These are phyloP conservation scores for Andrena bicolor DNA, from an alignment of 2,888 invertebrate species.

Conservation along the genomic window DNA sequence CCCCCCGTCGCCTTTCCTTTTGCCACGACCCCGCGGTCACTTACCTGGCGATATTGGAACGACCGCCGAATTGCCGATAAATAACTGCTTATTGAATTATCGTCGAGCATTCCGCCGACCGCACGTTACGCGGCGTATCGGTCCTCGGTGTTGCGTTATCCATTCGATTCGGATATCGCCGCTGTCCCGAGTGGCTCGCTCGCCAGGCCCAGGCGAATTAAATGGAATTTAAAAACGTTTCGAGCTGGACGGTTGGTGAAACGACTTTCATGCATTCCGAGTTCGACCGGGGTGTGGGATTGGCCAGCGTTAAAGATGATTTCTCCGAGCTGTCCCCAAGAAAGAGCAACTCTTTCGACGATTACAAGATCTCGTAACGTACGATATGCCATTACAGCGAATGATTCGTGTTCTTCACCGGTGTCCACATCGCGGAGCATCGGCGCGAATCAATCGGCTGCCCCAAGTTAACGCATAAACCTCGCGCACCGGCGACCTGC, in stretches of 20 bases:
- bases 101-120: constrained; percentile 50
- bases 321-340: constrained; percentile 21
- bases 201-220: constrained; percentile 25
- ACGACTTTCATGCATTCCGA: background rate
- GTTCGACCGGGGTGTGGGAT: background rate
- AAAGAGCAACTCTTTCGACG: background rate
- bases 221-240: constrained; percentile 32
- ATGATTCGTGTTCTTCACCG: too few relatives aligned
- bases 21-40: constrained; percentile 47
- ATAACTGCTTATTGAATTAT: constrained; percentile 78
- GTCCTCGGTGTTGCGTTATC: constrained; percentile 35
- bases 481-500: constrained; percentile 20
- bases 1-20: constrained; percentile 41
- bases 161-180: constrained; percentile 48
- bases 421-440: background rate
- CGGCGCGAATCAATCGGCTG: constrained; percentile 19
- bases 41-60: constrained; percentile 77
- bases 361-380: too few relatives aligned
- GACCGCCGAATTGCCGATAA: constrained; percentile 76
- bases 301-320: constrained; percentile 8
- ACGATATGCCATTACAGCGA: too few relatives aligned
- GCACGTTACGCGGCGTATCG: constrained; percentile 44
- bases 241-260: background rate
- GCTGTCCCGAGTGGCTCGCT: constrained; percentile 6
- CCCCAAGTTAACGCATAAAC: constrained; percentile 30